Evolutionary conservation across 2,113 vertebrate genomes (phyloP).

Genomic region (Copsychus sechellarum): DNA sequence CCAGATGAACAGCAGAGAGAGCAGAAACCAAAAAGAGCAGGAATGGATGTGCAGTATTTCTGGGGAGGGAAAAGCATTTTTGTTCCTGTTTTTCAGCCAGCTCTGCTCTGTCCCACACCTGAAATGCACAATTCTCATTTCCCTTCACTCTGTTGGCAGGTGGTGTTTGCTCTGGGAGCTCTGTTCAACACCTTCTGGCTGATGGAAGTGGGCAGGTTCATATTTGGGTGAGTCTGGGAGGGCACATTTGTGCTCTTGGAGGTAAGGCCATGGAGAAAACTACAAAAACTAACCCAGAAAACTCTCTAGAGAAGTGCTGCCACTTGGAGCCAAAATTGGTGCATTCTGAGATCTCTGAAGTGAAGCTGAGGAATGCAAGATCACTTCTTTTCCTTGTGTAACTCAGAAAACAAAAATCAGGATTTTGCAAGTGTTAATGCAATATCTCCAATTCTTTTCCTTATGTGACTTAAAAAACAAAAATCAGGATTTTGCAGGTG

Average conservation of each 20-base stretch:
- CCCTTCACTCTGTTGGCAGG: slow-evolving; percentile 60
- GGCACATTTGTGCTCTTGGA: neutral
- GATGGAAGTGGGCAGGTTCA: slow-evolving; percentile 90
- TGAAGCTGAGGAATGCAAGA: neutral
- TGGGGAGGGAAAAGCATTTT: neutral
- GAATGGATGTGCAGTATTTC: neutral
- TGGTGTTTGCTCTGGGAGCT: slow-evolving; percentile 90
- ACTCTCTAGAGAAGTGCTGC: neutral
- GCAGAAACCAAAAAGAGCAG: neutral
- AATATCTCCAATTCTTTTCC: neutral
- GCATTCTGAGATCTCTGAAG: neutral
- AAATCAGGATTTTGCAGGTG: neutral
- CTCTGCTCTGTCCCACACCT: neutral
- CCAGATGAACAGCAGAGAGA: neutral
- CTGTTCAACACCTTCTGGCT: slow-evolving; percentile 86
- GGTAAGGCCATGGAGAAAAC: neutral
- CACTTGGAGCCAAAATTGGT: accelerated
- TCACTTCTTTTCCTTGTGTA: accelerated
- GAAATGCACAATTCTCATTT: accelerated
- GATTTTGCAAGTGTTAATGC: too few relatives aligned
- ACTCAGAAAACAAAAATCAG: neutral
- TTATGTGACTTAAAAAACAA: neutral
- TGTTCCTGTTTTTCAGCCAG: neutral
- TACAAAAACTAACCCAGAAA: accelerated
- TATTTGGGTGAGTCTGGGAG: slow-evolving; percentile 89